Conservation (phyloP, 2,113 vertebrate genomes). For the Pandion haliaetus region DNA sequence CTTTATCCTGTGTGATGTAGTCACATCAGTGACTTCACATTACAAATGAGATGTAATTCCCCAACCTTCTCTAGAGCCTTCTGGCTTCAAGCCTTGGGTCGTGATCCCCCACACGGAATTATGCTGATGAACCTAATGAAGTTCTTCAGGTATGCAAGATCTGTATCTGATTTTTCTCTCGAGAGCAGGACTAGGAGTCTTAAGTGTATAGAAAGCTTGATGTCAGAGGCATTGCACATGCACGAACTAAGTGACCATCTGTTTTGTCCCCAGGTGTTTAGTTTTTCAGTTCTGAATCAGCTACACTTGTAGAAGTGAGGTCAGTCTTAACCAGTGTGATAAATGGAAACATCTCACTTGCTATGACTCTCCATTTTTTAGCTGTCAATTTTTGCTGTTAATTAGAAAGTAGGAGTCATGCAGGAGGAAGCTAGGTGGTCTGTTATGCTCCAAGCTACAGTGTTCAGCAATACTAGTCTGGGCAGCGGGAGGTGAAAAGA, state of each 20-base stretch:
- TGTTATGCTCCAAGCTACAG: neutral
- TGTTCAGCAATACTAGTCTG: neutral
- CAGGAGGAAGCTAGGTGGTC: no score
- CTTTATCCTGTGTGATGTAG: neutral
- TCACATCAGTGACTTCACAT: neutral
- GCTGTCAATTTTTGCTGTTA: neutral
- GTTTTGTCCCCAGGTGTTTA: neutral
- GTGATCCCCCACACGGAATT: rapidly evolving
- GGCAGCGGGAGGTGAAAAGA: neutral
- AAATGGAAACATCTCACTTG: neutral
- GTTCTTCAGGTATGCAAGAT: neutral
- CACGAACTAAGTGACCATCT: neutral
- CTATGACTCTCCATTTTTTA: neutral
- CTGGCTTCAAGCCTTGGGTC: neutral
- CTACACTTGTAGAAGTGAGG: neutral
- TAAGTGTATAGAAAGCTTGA: neutral
- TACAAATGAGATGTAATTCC: neutral
- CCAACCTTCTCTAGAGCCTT: neutral
- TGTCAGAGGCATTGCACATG: rapidly evolving
- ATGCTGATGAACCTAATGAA: neutral
- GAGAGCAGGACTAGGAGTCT: neutral
- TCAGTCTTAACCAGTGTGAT: neutral
- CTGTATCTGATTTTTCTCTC: neutral
- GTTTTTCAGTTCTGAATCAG: neutral
- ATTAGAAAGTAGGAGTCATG: neutral